Percentiles rank a stretch among this genome's conserved stretches.
Conservation (phyloP, 1,140 invertebrate genomes). For the Contarinia nasturtii region DNA sequence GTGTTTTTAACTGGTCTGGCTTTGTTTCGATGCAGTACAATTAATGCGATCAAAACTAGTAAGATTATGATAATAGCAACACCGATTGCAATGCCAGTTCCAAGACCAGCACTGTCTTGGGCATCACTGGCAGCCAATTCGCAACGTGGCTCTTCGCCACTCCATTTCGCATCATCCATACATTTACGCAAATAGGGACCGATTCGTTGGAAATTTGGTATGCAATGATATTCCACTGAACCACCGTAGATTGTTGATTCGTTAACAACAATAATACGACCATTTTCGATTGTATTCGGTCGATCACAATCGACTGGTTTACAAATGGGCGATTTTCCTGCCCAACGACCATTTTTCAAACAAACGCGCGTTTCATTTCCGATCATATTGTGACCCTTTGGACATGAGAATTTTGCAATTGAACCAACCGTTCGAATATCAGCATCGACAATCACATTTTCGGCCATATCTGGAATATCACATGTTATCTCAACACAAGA, state of each 20-base stretch:
- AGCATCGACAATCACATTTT: slow-evolving; percentile 32
- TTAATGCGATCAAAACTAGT: slow-evolving; percentile 49
- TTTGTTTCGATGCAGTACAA: slow-evolving; percentile 48
- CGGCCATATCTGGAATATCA: slow-evolving; percentile 38
- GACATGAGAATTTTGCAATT: slow-evolving; percentile 60
- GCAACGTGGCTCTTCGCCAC: slow-evolving; percentile 59
- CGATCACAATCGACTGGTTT: slow-evolving; percentile 63
- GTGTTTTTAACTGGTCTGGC: slow-evolving; percentile 71
- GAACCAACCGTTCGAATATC: slow-evolving; percentile 35
- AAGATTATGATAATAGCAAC: slow-evolving; percentile 57
- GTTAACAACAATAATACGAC: slow-evolving; percentile 68
- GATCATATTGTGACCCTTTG: slow-evolving; percentile 55
- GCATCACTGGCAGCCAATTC: slow-evolving; percentile 41
- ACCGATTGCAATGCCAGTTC: slow-evolving; percentile 58
- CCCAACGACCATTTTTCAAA: slow-evolving; percentile 62
- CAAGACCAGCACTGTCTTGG: slow-evolving; percentile 45
- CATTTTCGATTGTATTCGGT: slow-evolving; percentile 61
- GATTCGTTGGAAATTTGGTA: slow-evolving; percentile 61
- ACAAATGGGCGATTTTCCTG: slow-evolving; percentile 54
- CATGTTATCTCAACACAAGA: slow-evolving; percentile 65
- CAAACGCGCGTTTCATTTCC: slow-evolving; percentile 65
- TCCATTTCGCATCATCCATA: slow-evolving; percentile 63
- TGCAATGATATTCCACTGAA: slow-evolving; percentile 71
- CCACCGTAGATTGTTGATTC: slow-evolving; percentile 62
- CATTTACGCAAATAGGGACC: slow-evolving; percentile 68